phyloP scores from a whole-genome alignment of 2,888 invertebrate genomes.

The Thera obeliscata region DNA sequence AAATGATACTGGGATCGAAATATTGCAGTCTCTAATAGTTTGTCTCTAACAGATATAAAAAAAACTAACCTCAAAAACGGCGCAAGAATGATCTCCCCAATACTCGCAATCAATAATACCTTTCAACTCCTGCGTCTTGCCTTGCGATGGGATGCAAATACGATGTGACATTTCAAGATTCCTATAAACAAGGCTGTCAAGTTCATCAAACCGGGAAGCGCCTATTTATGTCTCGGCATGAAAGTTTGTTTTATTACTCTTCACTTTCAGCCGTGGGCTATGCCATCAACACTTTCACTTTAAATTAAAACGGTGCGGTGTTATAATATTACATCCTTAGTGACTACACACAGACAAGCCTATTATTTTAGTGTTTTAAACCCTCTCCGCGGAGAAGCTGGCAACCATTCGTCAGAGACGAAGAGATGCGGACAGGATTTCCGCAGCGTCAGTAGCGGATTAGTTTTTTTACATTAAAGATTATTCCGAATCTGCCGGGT shows the following conservation, averaged over 20 bases:
- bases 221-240: constrained; percentile 37
- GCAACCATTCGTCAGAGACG: not conserved
- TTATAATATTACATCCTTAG: constrained; percentile 6
- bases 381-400: not conserved
- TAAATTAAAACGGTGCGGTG: not conserved
- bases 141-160: not conserved
- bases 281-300: constrained; percentile 24
- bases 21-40: too few relatives aligned
- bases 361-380: not conserved
- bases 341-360: not conserved
- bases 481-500: too few relatives aligned
- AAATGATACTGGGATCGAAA: too few relatives aligned
- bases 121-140: not conserved
- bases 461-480: too few relatives aligned
- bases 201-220: constrained; percentile 52
- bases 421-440: not conserved
- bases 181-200: constrained; percentile 36
- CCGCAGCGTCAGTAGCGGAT: too few relatives aligned
- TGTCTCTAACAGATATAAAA: not conserved
- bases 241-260: constrained; percentile 19
- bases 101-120: too few relatives aligned
- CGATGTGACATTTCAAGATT: constrained; percentile 12
- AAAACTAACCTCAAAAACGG: not conserved
- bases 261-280: constrained; percentile 17
- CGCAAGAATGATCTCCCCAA: too few relatives aligned